Percentiles rank a stretch among this genome's conserved stretches.
These are phyloP conservation scores for Heliocidaris tuberculata DNA, from an alignment of 35 echinoderm and acorn worm species.

Conservation along the genomic window DNA sequence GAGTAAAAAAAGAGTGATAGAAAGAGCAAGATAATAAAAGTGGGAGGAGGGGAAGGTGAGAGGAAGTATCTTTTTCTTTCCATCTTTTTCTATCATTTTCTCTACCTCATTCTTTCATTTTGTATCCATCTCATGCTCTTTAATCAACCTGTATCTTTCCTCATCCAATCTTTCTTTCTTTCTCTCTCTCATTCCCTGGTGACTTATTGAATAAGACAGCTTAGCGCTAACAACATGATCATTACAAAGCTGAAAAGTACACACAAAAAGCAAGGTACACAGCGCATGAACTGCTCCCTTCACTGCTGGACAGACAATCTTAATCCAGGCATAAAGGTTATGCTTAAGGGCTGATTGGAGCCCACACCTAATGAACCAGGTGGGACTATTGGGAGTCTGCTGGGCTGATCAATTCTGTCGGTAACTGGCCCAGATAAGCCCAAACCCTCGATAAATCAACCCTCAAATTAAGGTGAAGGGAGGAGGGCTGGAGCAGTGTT, in stretches of 20 bases:
- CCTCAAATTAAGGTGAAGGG: background rate
- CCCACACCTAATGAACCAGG: conserved; percentile 37
- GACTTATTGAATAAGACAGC: background rate
- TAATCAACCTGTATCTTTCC: background rate
- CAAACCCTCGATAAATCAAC: background rate
- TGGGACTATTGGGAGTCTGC: background rate
- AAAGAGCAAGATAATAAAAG: no score
- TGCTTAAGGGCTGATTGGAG: conserved; percentile 21
- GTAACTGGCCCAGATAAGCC: background rate
- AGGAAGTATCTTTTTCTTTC: background rate
- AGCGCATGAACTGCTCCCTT: background rate
- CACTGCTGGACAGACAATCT: background rate
- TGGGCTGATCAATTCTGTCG: background rate
- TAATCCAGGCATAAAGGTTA: conserved; percentile 33
- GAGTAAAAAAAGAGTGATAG: no score
- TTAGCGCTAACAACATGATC: conserved; percentile 1
- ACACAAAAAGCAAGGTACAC: background rate
- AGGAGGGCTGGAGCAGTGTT: background rate
- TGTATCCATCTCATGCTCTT: background rate
- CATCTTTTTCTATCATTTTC: background rate
- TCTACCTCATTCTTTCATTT: background rate
- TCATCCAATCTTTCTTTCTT: background rate
- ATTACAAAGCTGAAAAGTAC: background rate
- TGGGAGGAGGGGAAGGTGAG: no score
- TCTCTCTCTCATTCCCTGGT: background rate